Evolutionary conservation across 2,888 invertebrate species (phyloP).

Genomic region (Drosophila antonietae): DNA sequence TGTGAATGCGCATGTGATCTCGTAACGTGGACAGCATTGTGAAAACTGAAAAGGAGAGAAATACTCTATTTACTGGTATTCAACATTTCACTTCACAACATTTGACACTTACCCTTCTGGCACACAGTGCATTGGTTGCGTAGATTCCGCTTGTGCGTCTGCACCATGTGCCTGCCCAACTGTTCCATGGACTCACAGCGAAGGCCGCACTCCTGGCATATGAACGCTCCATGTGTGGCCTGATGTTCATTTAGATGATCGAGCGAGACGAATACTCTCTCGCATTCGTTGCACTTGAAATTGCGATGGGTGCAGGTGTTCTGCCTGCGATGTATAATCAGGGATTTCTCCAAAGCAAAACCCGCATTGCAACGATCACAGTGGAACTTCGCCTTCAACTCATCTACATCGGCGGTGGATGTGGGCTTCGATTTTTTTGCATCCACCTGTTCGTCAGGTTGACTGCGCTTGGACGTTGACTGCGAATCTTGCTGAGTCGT

Average conservation of each 20-base stretch:
- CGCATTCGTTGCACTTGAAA: conserved; percentile 85
- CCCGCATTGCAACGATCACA: conserved; percentile 83
- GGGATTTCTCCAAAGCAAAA: conserved; percentile 80
- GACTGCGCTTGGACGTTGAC: conserved; percentile 34
- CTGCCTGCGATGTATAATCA: conserved; percentile 81
- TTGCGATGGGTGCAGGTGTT: conserved; percentile 85
- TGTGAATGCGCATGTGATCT: conserved; percentile 87
- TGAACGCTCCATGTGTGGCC: conserved; percentile 69
- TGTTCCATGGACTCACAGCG: conserved; percentile 84
- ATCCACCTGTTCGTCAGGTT: conserved; percentile 12
- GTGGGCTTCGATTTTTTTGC: conserved; percentile 28
- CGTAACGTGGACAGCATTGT: conserved; percentile 87
- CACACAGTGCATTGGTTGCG: conserved; percentile 85
- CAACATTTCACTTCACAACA: too few relatives aligned
- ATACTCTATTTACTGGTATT: not conserved
- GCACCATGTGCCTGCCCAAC: conserved; percentile 85
- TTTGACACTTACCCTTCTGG: conserved; percentile 79
- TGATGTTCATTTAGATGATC: conserved; percentile 86
- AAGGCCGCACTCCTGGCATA: conserved; percentile 84
- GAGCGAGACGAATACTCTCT: conserved; percentile 86
- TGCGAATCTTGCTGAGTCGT: conserved; percentile 9
- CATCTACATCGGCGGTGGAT: conserved; percentile 34
- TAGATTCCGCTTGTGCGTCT: conserved; percentile 84
- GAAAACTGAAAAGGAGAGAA: conserved; percentile 75
- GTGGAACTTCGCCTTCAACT: conserved; percentile 57